A percentile compares a stretch with the other conserved stretches of the same genome.
Evolutionary conservation across 2,797 vertebrate genomes (phyloP).

Genomic region (Dallia pectoralis): DNA sequence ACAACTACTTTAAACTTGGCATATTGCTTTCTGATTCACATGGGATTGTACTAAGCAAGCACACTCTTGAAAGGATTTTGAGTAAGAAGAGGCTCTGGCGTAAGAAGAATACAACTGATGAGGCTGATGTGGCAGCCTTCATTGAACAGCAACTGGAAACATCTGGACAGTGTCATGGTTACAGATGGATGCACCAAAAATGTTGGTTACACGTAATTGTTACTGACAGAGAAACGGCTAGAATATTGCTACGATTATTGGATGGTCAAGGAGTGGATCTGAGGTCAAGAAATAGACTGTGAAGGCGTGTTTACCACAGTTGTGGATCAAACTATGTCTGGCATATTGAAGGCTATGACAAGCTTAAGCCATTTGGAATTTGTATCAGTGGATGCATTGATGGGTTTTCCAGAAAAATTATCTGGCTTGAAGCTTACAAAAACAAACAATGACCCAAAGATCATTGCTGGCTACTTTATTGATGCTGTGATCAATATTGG

Average conservation of each 20-base stretch:
- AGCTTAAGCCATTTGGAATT: too few species aligned
- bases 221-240: constrained; percentile 7
- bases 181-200: too few species aligned
- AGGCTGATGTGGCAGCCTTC: constrained; percentile 12
- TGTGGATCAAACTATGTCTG: too few species aligned
- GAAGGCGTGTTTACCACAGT: too few species aligned
- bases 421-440: constrained; percentile 29
- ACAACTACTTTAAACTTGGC: constrained; percentile 12
- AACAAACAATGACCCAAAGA: constrained; percentile 24
- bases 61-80: constrained; percentile 14
- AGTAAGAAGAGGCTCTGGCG: constrained; percentile 22
- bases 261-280: too few species aligned
- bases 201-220: constrained; percentile 5
- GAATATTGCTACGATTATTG: too few species aligned
- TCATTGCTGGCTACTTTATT: constrained; percentile 2
- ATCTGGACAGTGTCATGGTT: constrained; percentile 8
- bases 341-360: too few species aligned
- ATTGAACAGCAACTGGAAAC: constrained; percentile 14
- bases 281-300: too few species aligned
- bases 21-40: constrained; percentile 12
- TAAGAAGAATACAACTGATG: constrained; percentile 19
- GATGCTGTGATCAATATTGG: constrained; percentile 7
- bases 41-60: constrained; percentile 17
- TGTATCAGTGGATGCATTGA: too few species aligned
- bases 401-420: neutral